Evolutionary conservation across 2,888 invertebrate genomes (phyloP), one percentile per base, ranked within the genome.

Genomic region (Heliconius sara): DNA sequence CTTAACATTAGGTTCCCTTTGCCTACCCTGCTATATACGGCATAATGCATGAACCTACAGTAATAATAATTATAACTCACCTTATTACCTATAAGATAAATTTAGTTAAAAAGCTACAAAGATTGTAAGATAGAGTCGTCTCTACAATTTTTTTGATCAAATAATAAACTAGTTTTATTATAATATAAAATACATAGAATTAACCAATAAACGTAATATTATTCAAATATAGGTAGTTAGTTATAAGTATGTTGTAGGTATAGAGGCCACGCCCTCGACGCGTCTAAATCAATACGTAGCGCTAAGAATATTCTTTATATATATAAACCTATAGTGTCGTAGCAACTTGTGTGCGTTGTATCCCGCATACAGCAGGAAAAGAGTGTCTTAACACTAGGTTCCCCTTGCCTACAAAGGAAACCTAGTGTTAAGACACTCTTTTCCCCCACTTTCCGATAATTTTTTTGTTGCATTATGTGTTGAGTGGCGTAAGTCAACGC

Each of bases 281-380:
- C 80, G 77, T 80, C 77, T 80, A 80, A 80, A 80, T 80, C 80
- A 80, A 80, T 80, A 80, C 74, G 63, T n/a, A 60, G 76, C 72
- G 57, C 72, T 72, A 71, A 72, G 71, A 70, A 66, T 72, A 76
- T 73, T 66, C 27, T n/a, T 47, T 27, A 27, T 67, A 67, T 16
- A 7, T 43, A 25, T 39, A 68, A 13, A 6, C 19, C 52, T 57
- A 57, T 27, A 60, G 52, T 57, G 30, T 73, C 16, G 65, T 75
- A 27, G 5, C 47, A 30, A 43, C 12, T 39, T 30, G 43, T 47
- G 66, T 43, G 43, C 19, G 6, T 19, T 52, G 52, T 22, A 52
- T 19, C 52, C 19, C 19, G 52, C 52, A 6, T 52, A 52, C 2
- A 52, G 52, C 1, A 39, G 39, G 39, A 6, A 22, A 22, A 19